phyloP scores from a whole-genome alignment of 2,888 invertebrate species.

The Lasioglossum zephyrum region DNA sequence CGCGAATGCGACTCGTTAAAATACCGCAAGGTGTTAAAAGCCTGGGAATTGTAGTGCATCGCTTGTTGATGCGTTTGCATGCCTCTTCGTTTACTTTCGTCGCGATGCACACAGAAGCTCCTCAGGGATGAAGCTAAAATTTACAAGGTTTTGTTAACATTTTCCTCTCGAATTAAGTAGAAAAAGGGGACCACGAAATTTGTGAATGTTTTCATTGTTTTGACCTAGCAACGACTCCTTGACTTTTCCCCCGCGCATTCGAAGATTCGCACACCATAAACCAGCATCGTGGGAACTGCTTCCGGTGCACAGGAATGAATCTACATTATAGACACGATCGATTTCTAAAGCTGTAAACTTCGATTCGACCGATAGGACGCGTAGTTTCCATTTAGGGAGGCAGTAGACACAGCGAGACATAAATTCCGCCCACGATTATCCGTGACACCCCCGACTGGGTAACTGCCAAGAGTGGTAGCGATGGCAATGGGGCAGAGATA shows the following conservation, averaged over 20 bases:
- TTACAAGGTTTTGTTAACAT: not conserved
- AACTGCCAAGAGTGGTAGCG: slow-evolving; percentile 43
- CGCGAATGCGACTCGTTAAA: no score
- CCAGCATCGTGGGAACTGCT: slow-evolving; percentile 23
- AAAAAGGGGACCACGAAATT: not conserved
- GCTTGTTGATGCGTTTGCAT: not conserved
- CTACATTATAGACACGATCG: not conserved
- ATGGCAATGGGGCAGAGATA: slow-evolving; percentile 33
- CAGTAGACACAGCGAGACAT: slow-evolving; percentile 22
- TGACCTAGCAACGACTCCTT: no score
- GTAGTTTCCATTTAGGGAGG: slow-evolving; percentile 23
- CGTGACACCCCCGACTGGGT: slow-evolving; percentile 39
- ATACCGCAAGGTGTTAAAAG: no score
- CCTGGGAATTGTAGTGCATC: not conserved
- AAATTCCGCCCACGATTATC: slow-evolving; percentile 47
- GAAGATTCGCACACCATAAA: not conserved
- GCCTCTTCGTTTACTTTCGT: no score
- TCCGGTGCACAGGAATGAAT: not conserved
- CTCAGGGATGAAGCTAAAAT: no score
- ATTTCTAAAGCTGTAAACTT: slow-evolving; percentile 10
- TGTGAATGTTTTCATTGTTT: not conserved
- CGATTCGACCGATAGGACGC: slow-evolving; percentile 12
- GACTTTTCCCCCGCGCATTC: not conserved
- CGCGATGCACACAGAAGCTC: no score
- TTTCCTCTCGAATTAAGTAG: not conserved